Evolutionary conservation across 2,113 vertebrate species (phyloP).

Genomic region (Sylvilagus bachmani): DNA sequence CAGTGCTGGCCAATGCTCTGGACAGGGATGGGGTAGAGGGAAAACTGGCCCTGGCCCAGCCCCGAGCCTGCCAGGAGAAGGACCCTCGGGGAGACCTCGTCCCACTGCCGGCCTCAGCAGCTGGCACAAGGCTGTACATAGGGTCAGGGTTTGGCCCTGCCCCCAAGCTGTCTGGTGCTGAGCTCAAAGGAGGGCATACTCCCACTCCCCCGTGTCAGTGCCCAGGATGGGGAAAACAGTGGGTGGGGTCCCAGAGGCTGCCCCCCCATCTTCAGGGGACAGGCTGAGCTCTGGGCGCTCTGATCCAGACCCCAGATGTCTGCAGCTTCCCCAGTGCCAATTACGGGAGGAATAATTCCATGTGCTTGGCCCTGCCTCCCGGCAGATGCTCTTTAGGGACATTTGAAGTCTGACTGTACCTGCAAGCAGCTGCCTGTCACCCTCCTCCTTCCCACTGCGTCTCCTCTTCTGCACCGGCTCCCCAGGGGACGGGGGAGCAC

Average conservation of each 20-base stretch:
- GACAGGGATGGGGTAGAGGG: background rate
- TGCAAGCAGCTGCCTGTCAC: conserved; percentile 66
- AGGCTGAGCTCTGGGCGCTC: background rate
- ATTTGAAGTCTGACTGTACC: conserved; percentile 70
- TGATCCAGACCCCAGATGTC: conserved; percentile 59
- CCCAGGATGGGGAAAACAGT: accelerated
- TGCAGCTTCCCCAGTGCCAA: conserved; percentile 55
- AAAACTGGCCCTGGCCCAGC: background rate
- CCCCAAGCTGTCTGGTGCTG: background rate
- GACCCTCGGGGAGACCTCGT: background rate
- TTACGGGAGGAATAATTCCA: conserved; percentile 64
- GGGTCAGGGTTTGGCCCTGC: background rate
- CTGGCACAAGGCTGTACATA: background rate
- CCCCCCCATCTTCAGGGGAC: background rate
- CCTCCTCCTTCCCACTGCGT: background rate
- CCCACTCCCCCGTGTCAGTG: accelerated
- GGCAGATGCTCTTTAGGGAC: conserved; percentile 74
- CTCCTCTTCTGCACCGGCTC: background rate
- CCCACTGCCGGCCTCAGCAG: background rate
- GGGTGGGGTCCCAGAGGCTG: background rate
- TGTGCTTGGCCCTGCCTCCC: conserved; percentile 58
- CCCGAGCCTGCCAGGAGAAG: background rate
- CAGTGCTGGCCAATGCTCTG: background rate
- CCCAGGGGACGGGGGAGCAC: background rate
- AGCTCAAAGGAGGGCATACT: background rate